Conservation (phyloP, 2,797 vertebrate genomes). For the Lates japonicus region DNA sequence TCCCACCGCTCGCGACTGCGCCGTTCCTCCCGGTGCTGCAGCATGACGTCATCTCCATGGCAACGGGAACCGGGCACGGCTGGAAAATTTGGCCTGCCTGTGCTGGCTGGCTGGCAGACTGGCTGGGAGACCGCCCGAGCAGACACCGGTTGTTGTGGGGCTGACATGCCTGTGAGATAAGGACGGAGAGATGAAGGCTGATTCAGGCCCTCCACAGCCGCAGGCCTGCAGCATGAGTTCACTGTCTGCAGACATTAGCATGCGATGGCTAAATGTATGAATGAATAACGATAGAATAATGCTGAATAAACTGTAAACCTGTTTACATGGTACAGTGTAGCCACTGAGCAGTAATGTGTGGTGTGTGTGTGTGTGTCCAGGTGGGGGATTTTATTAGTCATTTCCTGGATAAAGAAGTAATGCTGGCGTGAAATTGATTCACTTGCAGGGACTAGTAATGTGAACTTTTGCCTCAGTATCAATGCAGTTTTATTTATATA, state of each 20-base stretch:
- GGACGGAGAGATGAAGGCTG: not conserved
- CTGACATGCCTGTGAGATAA: not conserved
- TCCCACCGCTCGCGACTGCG: conserved; percentile 56
- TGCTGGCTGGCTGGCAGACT: not conserved
- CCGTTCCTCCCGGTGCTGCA: conserved; percentile 74
- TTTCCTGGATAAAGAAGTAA: not conserved
- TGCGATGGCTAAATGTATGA: too few relatives aligned
- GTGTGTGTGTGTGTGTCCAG: not conserved
- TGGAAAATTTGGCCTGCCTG: conserved; percentile 40
- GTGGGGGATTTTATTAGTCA: not conserved
- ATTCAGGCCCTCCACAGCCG: not conserved
- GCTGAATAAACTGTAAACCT: too few relatives aligned
- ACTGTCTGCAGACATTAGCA: not conserved
- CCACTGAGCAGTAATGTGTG: not conserved
- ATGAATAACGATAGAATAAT: too few relatives aligned
- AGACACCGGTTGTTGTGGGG: not conserved
- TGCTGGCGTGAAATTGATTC: not conserved
- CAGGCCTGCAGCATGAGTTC: not conserved
- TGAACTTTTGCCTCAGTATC: not conserved
- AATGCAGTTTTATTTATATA: not conserved
- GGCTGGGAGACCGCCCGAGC: not conserved
- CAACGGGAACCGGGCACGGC: conserved; percentile 72
- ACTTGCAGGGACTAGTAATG: not conserved
- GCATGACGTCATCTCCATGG: conserved; percentile 84
- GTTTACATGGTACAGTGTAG: too few relatives aligned